Percentiles rank a stretch among this genome's conserved stretches.
Evolutionary conservation across 2,888 invertebrate species (phyloP).

Genomic region (Drosophila infuscata): DNA sequence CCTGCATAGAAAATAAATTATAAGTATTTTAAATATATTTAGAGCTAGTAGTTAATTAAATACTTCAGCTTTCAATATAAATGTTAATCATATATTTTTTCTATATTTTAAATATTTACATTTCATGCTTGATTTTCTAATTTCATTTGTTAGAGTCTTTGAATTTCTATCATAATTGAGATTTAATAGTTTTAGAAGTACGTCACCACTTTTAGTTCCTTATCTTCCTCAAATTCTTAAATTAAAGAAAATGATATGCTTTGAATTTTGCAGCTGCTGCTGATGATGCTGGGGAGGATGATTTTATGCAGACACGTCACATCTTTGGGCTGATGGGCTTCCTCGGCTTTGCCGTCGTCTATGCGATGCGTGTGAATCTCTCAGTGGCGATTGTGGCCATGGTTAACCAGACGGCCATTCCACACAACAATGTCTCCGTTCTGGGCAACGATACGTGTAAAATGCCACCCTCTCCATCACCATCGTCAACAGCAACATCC

Average conservation of each 20-base stretch:
- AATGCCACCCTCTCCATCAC: conserved; percentile 84
- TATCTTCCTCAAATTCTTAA: background rate
- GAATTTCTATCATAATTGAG: background rate
- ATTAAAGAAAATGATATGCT: background rate
- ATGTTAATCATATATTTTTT: background rate
- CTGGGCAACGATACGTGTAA: conserved; percentile 86
- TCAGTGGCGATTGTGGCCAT: conserved; percentile 98
- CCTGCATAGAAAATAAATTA: background rate
- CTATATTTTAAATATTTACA: background rate
- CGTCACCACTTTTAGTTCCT: background rate
- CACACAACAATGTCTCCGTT: conserved; percentile 85
- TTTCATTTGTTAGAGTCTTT: background rate
- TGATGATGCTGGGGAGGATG: conserved; percentile 59
- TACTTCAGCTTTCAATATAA: background rate
- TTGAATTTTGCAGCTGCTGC: conserved; percentile 10
- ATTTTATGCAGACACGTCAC: conserved; percentile 88
- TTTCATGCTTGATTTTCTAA: background rate
- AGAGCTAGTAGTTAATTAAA: no score
- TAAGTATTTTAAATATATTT: background rate
- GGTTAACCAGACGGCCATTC: conserved; percentile 91
- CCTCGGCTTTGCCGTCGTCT: conserved; percentile 94
- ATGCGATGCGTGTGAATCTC: conserved; percentile 95
- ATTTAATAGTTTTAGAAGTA: background rate
- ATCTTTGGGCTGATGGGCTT: conserved; percentile 94
- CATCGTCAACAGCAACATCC: background rate